Evolutionary conservation across 2,797 vertebrate species (phyloP).

Genomic region (Xyrichtys novacula): DNA sequence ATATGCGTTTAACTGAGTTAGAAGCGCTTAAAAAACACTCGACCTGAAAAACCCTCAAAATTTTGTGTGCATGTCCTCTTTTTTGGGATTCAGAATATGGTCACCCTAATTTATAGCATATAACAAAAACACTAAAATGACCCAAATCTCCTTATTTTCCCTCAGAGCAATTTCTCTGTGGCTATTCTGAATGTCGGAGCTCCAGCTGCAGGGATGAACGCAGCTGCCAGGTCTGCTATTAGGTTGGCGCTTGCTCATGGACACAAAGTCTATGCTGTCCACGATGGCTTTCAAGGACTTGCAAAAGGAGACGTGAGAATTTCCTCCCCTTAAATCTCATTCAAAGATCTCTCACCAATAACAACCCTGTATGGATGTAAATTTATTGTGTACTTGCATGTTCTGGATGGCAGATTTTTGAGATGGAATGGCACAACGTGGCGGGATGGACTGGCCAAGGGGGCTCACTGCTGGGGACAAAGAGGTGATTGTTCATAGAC

Average conservation of each 20-base stretch:
- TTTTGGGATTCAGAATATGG: no score
- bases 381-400: no score
- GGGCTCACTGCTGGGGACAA: constrained; percentile 94
- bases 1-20: no score
- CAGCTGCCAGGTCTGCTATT: constrained; percentile 91
- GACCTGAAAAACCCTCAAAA: no score
- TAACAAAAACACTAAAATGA: not conserved
- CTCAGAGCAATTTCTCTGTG: constrained; percentile 89
- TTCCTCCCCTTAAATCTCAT: no score
- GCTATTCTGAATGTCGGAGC: constrained; percentile 95
- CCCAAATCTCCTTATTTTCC: not conserved
- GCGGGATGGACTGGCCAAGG: constrained; percentile 96
- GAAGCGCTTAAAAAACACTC: no score
- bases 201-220: constrained; percentile 95
- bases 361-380: no score
- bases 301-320: constrained; percentile 87
- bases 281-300: constrained; percentile 93
- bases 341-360: no score
- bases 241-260: constrained; percentile 89
- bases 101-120: no score
- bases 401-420: constrained; percentile 82
- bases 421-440: constrained; percentile 91
- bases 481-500: constrained; percentile 84
- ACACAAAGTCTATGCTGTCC: constrained; percentile 90
- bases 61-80: no score